Evolutionary conservation across 2,888 invertebrate genomes (phyloP).

Genomic region (Protophormia terraenovae): DNA sequence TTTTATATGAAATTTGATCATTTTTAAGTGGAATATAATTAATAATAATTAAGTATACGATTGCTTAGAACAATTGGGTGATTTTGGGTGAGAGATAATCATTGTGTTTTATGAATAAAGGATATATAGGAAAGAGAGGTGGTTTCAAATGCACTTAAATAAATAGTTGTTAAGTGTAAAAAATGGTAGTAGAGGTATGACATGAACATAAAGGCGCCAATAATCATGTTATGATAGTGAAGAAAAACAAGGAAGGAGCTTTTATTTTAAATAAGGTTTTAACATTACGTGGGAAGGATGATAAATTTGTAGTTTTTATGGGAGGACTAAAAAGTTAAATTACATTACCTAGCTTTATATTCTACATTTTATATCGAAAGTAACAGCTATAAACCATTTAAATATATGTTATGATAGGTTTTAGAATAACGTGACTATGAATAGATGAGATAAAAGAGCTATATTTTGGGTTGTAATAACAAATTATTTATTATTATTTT

Average conservation of each 20-base stretch:
- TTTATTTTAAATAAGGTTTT: neutral
- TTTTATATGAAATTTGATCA: constrained; percentile 30
- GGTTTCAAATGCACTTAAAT: neutral
- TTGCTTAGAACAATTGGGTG: neutral
- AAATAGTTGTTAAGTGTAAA: neutral
- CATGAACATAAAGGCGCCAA: constrained; percentile 51
- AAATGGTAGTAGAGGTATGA: neutral
- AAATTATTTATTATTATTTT: no score
- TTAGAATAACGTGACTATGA: no score
- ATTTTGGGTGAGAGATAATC: neutral
- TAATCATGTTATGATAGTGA: constrained; percentile 34
- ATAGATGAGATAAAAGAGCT: no score
- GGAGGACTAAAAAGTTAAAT: no score
- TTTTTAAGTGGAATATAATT: constrained; percentile 48
- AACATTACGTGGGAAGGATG: neutral
- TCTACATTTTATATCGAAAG: no score
- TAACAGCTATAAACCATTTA: no score
- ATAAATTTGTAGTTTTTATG: no score
- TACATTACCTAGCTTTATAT: no score
- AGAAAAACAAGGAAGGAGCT: neutral
- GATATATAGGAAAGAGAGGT: neutral
- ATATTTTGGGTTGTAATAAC: no score
- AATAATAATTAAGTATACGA: constrained; percentile 25
- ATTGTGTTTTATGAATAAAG: neutral
- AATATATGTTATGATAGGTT: no score